These are phyloP conservation scores for Fukomys damarensis DNA, from an alignment of 2,113 vertebrate genomes.

Conservation along the genomic window DNA sequence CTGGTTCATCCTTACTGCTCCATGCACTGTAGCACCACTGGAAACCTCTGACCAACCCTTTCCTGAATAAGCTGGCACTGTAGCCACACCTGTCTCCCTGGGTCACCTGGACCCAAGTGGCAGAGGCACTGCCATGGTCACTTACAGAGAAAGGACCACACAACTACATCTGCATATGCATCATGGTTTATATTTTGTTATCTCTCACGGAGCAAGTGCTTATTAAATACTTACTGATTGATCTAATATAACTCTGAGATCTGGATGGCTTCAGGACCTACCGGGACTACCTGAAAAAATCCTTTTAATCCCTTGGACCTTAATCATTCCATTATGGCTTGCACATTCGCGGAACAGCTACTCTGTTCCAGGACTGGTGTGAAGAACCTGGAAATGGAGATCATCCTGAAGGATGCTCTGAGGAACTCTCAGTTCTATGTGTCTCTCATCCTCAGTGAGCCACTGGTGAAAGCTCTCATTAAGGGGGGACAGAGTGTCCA, in stretches of 20 bases:
- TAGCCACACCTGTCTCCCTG: background rate
- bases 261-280: background rate
- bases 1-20: background rate
- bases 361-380: no score
- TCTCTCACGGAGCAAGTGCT: background rate
- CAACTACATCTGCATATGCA: accelerated
- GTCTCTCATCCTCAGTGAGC: no score
- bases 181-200: background rate
- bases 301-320: background rate
- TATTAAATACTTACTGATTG: background rate
- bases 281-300: background rate
- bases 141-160: background rate
- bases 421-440: background rate
- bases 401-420: background rate
- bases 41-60: no score
- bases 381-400: background rate
- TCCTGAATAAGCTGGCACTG: no score
- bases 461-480: background rate
- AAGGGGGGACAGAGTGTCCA: background rate
- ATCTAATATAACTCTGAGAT: background rate
- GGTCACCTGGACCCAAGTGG: background rate
- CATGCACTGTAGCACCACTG: accelerated
- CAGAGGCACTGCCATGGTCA: background rate
- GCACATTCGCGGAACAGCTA: background rate
- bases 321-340: background rate